phyloP scores from a whole-genome alignment of 92 coral and sea anemone genomes.

The Muricea muricata region DNA sequence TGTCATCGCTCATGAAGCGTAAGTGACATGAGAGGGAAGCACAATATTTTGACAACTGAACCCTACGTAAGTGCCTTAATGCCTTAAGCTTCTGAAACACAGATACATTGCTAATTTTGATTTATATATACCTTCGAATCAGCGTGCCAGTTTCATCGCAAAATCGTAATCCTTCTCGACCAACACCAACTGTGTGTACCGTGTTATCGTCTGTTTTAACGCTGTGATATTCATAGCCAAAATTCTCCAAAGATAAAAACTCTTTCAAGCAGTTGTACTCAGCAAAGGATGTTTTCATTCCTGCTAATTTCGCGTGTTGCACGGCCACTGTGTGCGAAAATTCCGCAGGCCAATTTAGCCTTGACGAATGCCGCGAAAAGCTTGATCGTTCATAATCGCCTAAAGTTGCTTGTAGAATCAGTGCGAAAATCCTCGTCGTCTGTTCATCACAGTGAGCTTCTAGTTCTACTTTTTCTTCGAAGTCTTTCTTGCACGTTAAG shows the following conservation, averaged over 20 bases:
- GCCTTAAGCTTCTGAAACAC: neutral
- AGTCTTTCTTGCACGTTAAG: slow-evolving; percentile 79
- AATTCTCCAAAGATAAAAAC: slow-evolving; percentile 79
- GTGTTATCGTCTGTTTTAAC: slow-evolving; percentile 75
- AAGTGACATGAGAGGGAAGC: too few relatives aligned
- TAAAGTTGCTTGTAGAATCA: slow-evolving; percentile 87
- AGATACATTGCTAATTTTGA: neutral
- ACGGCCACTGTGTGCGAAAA: slow-evolving; percentile 71
- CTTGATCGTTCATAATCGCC: slow-evolving; percentile 73
- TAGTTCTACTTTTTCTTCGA: too few relatives aligned
- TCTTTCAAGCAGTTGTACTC: slow-evolving; percentile 90
- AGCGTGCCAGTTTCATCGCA: slow-evolving; percentile 81
- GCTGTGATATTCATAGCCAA: slow-evolving; percentile 89
- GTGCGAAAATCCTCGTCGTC: slow-evolving; percentile 72
- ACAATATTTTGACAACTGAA: too few relatives aligned
- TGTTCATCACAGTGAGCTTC: slow-evolving; percentile 69
- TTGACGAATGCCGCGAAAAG: slow-evolving; percentile 56
- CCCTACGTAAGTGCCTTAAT: neutral
- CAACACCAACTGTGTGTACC: slow-evolving; percentile 81
- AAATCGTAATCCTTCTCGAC: slow-evolving; percentile 85
- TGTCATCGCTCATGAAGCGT: too few relatives aligned
- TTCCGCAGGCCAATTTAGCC: slow-evolving; percentile 81
- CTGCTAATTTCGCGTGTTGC: slow-evolving; percentile 76
- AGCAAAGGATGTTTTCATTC: slow-evolving; percentile 80
- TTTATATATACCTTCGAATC: slow-evolving; percentile 72